A percentile compares a stretch with the other conserved stretches of the same genome.
phyloP scores from a whole-genome alignment of 2,888 invertebrate species.

The Polydesmus complanatus region DNA sequence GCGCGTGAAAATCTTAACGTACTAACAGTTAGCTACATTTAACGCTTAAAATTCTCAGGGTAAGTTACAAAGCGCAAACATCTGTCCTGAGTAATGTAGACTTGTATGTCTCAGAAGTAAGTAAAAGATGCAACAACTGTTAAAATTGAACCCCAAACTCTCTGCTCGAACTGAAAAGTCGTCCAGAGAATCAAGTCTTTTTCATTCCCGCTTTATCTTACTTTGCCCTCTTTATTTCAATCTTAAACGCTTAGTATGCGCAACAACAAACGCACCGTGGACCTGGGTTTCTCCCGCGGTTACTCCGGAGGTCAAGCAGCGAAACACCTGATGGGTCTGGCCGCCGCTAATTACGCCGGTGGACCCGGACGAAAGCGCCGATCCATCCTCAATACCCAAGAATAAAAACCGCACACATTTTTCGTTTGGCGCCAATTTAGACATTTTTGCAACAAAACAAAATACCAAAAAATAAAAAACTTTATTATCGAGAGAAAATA shows the following conservation, averaged over 20 bases:
- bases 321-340: slow-evolving; percentile 78
- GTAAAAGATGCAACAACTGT: not conserved
- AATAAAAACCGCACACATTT: no score
- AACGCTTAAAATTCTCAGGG: not conserved
- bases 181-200: no score
- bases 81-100: not conserved
- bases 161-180: no score
- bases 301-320: slow-evolving; percentile 80
- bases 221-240: not conserved
- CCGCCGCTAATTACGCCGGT: slow-evolving; percentile 68
- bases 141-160: no score
- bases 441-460: no score
- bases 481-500: no score
- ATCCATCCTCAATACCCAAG: slow-evolving; percentile 2
- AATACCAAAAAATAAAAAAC: no score
- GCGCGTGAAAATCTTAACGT: no score
- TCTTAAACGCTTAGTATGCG: slow-evolving; percentile 18
- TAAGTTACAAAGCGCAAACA: not conserved
- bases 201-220: no score
- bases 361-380: slow-evolving; percentile 80
- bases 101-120: not conserved
- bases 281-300: slow-evolving; percentile 73
- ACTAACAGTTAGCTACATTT: no score
- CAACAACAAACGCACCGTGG: slow-evolving; percentile 74
- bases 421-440: no score